These are phyloP conservation scores for Podocnemis expansa DNA, from an alignment of 2,113 vertebrate species.

Conservation along the genomic window DNA sequence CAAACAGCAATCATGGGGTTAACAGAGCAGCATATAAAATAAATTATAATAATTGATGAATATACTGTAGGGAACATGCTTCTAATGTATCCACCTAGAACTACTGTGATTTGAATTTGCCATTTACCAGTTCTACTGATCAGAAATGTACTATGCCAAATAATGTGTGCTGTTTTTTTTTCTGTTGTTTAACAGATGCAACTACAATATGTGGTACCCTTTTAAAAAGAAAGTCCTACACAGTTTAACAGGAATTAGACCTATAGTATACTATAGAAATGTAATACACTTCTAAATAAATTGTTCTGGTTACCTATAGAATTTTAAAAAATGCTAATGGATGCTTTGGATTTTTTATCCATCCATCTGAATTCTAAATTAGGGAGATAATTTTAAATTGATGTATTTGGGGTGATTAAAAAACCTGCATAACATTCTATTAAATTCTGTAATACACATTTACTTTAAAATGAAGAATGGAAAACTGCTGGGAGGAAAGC, in stretches of 20 bases:
- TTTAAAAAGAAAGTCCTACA: neutral
- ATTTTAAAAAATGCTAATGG: constrained; percentile 8
- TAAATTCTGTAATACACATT: neutral
- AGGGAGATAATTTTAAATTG: constrained; percentile 15
- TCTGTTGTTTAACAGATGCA: neutral
- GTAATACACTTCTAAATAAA: neutral
- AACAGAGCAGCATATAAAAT: neutral
- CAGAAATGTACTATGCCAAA: neutral
- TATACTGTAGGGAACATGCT: neutral
- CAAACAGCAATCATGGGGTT: neutral
- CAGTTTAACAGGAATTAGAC: neutral
- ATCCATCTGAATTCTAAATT: neutral
- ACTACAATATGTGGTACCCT: neutral
- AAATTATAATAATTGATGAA: neutral
- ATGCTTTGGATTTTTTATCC: constrained; percentile 14
- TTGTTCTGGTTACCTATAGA: neutral
- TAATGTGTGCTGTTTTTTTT: neutral
- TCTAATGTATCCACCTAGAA: neutral
- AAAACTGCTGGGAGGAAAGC: neutral
- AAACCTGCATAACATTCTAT: neutral
- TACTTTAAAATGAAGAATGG: neutral
- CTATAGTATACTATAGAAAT: neutral
- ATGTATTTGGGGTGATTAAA: neutral
- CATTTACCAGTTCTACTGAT: neutral
- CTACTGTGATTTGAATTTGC: neutral